A percentile compares a stretch with the other conserved stretches of the same genome.
Evolutionary conservation across 2,888 invertebrate genomes (phyloP).

Genomic region (Tachystola acroxantha): DNA sequence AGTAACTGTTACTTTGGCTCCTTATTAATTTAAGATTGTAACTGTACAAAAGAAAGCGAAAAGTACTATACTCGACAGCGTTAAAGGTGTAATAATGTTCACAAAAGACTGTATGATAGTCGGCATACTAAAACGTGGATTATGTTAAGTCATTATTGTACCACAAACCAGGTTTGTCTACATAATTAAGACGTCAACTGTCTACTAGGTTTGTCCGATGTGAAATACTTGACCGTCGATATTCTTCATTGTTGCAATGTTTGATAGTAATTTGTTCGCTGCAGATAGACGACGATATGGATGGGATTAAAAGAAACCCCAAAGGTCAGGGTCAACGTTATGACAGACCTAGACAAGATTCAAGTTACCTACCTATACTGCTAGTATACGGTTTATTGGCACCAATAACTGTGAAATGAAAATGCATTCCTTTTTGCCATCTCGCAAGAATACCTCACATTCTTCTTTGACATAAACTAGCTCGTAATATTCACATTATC

Average conservation of each 20-base stretch:
- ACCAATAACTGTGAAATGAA: neutral
- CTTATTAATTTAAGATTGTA: slow-evolving; percentile 18
- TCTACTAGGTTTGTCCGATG: neutral
- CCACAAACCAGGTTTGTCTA: slow-evolving; percentile 9
- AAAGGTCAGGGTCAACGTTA: slow-evolving; percentile 10
- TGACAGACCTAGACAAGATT: no score
- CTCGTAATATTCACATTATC: neutral
- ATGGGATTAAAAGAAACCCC: slow-evolving; percentile 1
- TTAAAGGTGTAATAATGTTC: slow-evolving; percentile 9
- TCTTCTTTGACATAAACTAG: slow-evolving; percentile 2
- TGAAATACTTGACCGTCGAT: slow-evolving; percentile 2
- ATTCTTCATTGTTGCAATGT: slow-evolving; percentile 5
- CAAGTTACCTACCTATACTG: no score
- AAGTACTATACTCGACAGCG: slow-evolving; percentile 16
- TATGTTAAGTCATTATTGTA: slow-evolving; percentile 6
- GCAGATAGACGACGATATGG: neutral
- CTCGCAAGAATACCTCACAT: slow-evolving; percentile 2
- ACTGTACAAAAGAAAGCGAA: slow-evolving; percentile 20
- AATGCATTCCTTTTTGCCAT: neutral
- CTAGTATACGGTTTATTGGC: neutral
- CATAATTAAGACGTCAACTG: slow-evolving; percentile 15
- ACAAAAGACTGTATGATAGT: slow-evolving; percentile 8
- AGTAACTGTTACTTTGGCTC: slow-evolving; percentile 12
- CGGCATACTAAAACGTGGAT: slow-evolving; percentile 1
- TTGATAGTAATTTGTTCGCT: neutral